Percentiles rank a stretch among this genome's conserved stretches.
Evolutionary conservation across 2,888 invertebrate genomes (phyloP).

Genomic region (Cryptophagus acutangulus): DNA sequence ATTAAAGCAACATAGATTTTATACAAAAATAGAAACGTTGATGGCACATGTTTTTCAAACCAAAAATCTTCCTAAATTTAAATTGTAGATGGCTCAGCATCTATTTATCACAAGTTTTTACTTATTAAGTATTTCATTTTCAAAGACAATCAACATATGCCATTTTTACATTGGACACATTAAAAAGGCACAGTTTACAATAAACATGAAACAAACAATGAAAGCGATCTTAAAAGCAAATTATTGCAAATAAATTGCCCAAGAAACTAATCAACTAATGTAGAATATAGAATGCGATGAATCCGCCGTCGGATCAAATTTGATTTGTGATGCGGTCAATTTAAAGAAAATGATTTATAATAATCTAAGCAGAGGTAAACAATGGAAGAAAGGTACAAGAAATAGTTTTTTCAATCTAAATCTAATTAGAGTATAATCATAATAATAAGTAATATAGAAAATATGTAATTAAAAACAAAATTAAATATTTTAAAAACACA

Average conservation of each 20-base stretch:
- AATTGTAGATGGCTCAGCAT: conserved; percentile 29
- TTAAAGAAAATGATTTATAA: conserved; percentile 2
- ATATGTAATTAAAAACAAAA: conserved; percentile 40
- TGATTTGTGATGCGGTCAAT: not conserved
- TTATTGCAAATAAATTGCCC: conserved; percentile 46
- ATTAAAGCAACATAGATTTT: no score
- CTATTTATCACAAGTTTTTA: conserved; percentile 35
- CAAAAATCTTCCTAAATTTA: conserved; percentile 16
- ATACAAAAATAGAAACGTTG: conserved; percentile 35
- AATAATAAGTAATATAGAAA: conserved; percentile 36
- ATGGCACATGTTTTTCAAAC: conserved; percentile 36
- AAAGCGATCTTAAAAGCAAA: conserved; percentile 44
- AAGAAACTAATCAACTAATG: conserved; percentile 38
- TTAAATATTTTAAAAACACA: conserved; percentile 34
- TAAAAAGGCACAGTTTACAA: conserved; percentile 41
- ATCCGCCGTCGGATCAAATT: conserved; percentile 9
- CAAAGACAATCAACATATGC: conserved; percentile 33
- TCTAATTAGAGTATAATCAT: conserved; percentile 22
- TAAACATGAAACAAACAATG: not conserved
- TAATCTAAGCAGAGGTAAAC: conserved; percentile 26
- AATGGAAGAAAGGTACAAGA: conserved; percentile 35
- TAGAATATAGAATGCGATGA: conserved; percentile 6
- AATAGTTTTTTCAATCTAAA: conserved; percentile 32
- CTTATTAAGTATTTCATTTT: conserved; percentile 25
- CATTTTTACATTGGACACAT: conserved; percentile 36